Evolutionary conservation across 2,888 invertebrate species (phyloP), one percentile per base, ranked within the genome.

Genomic region (Standfussiana lucernea): DNA sequence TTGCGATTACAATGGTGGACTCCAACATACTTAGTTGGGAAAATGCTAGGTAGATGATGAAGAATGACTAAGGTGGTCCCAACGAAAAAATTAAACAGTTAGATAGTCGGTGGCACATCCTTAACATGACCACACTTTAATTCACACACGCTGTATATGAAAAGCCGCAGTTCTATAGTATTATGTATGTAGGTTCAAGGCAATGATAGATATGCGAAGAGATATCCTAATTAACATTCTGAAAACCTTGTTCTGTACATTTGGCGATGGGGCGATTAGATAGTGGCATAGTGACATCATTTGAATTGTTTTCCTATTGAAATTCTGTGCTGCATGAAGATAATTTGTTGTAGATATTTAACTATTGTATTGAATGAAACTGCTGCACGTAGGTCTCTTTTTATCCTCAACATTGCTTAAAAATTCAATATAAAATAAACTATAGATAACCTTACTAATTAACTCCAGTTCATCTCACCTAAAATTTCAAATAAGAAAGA

Each of bases 141-240:
- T 10, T 15, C n/a, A n/a, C n/a, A n/a, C n/a, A n/a, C n/a, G n/a
- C n/a, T n/a, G n/a, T n/a, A n/a, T n/a, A n/a, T n/a, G n/a, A n/a
- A n/a, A n/a, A n/a, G n/a, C n/a, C n/a, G n/a, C n/a, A n/a, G n/a
- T n/a, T n/a, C n/a, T n/a, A n/a, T 62, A 53, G 24, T 64, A 8
- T 74, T 28, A 53, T 74, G 45, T 80, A 62, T 75, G 15, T 74
- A 32, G 53, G 59, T 78, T 86, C 86, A 85, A 83, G 86, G 80
- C 24, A 37, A 42, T 35, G 4, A 37, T 71, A 84, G 74, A 81
- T 80, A 61, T 65, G 70, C 81, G 35, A 47, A 28, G n/a, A 75
- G 74, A 84, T 77, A 72, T 62, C 3, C 68, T 86, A 53, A 82
- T 86, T 81, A 37, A 81, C 69, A 84, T 82, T 70, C 78, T 50